These are phyloP conservation scores for Canis aureus DNA, from an alignment of 2,113 vertebrate species.

Conservation along the genomic window DNA sequence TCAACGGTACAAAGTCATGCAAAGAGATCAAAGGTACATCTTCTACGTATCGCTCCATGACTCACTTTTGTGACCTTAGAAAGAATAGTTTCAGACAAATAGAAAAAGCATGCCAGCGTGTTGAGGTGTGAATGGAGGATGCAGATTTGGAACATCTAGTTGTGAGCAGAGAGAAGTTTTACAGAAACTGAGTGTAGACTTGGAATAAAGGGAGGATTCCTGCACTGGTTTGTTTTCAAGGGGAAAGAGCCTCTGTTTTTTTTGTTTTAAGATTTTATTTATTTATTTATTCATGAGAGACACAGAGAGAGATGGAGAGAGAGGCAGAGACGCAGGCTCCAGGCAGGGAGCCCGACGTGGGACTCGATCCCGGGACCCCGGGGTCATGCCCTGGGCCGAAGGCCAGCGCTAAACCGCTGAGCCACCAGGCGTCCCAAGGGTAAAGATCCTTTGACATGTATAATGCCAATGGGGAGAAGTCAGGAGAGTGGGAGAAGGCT, in stretches of 20 bases:
- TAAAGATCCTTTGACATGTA: neutral
- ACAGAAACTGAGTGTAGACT: neutral
- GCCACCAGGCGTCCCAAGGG: neutral
- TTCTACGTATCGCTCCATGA: neutral
- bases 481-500: neutral
- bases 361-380: no score
- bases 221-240: slow-evolving; percentile 11
- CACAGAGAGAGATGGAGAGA: no score
- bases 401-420: no score
- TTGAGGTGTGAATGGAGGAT: neutral
- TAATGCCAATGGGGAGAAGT: neutral
- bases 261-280: no score
- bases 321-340: no score
- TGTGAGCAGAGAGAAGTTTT: neutral
- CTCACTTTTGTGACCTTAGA: neutral
- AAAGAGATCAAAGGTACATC: neutral
- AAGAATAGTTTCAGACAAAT: neutral
- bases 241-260: neutral
- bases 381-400: no score
- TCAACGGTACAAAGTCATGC: neutral
- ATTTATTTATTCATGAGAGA: no score
- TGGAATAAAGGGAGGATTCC: neutral
- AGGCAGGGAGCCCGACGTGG: no score
- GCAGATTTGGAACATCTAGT: neutral
- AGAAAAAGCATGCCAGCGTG: neutral